phyloP scores from a whole-genome alignment of 2,888 invertebrate species.

The Nineta flava region DNA sequence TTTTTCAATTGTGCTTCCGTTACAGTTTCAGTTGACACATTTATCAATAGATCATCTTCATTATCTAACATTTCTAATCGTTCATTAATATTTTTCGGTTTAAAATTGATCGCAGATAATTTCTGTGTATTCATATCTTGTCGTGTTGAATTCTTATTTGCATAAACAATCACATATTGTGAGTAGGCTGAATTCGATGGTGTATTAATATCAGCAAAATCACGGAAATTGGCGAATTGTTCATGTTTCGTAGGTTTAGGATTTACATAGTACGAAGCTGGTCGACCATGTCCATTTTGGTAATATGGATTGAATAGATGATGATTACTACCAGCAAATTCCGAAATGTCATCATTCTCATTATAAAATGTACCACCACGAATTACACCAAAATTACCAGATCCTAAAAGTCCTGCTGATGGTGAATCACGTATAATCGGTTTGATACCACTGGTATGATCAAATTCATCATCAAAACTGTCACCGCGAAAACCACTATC shows the following conservation, averaged over 20 bases:
- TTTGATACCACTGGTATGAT: not conserved
- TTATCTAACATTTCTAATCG: conserved; percentile 57
- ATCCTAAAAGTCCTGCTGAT: conserved; percentile 43
- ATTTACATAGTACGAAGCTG: conserved; percentile 49
- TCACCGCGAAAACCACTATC: conserved; percentile 22
- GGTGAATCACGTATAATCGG: not conserved
- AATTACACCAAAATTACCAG: conserved; percentile 76
- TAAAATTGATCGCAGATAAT: conserved; percentile 27
- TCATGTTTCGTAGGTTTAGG: conserved; percentile 62
- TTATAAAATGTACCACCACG: conserved; percentile 75
- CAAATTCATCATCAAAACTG: not conserved
- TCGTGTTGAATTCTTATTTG: conserved; percentile 58
- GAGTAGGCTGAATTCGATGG: conserved; percentile 69
- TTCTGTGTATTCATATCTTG: conserved; percentile 34
- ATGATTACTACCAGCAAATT: conserved; percentile 31
- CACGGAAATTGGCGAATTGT: conserved; percentile 78
- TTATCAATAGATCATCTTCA: conserved; percentile 21
- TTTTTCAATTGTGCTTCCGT: conserved; percentile 21
- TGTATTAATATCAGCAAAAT: conserved; percentile 79
- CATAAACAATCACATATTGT: conserved; percentile 69
- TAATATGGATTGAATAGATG: conserved; percentile 41
- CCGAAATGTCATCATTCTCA: conserved; percentile 46
- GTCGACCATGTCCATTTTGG: conserved; percentile 54
- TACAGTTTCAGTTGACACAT: not conserved
- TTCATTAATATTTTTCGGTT: conserved; percentile 73